A percentile compares a stretch with the other conserved stretches of the same genome.
phyloP scores from a whole-genome alignment of 1,140 invertebrate species.

The Tenebrio molitor region DNA sequence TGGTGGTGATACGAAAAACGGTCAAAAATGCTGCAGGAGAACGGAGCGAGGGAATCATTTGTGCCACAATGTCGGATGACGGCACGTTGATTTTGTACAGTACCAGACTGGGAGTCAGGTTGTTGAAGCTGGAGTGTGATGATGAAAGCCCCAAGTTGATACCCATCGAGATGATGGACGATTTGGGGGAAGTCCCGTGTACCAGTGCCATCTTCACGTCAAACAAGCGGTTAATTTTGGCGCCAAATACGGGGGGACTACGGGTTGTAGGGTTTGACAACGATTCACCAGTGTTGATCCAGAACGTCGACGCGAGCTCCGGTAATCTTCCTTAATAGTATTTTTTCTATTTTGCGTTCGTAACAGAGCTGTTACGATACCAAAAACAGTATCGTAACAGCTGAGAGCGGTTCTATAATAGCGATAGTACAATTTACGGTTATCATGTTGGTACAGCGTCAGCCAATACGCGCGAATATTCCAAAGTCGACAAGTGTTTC shows the following conservation, averaged over 20 bases:
- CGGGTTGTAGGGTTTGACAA: slow-evolving; percentile 57
- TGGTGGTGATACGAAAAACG: slow-evolving; percentile 71
- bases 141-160: slow-evolving; percentile 66
- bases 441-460: too few relatives aligned
- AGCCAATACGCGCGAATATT: too few relatives aligned
- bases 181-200: slow-evolving; percentile 63
- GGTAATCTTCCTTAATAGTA: too few relatives aligned
- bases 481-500: too few relatives aligned
- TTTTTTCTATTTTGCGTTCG: too few relatives aligned
- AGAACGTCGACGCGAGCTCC: slow-evolving; percentile 51
- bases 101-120: slow-evolving; percentile 74
- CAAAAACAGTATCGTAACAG: too few relatives aligned
- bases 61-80: slow-evolving; percentile 77
- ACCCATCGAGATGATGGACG: slow-evolving; percentile 67
- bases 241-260: slow-evolving; percentile 55
- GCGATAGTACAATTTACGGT: too few relatives aligned
- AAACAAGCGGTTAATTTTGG: slow-evolving; percentile 7
- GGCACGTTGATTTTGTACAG: slow-evolving; percentile 82
- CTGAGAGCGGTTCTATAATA: too few relatives aligned
- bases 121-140: slow-evolving; percentile 75
- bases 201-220: slow-evolving; percentile 42
- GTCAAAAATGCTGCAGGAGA: slow-evolving; percentile 64
- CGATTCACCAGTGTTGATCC: slow-evolving; percentile 47
- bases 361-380: too few relatives aligned
- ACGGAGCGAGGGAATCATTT: slow-evolving; percentile 76